Percentiles rank a stretch among this genome's conserved stretches.
These are phyloP conservation scores for Gephyroberyx darwinii DNA, from an alignment of 2,797 vertebrate species.

Conservation along the genomic window DNA sequence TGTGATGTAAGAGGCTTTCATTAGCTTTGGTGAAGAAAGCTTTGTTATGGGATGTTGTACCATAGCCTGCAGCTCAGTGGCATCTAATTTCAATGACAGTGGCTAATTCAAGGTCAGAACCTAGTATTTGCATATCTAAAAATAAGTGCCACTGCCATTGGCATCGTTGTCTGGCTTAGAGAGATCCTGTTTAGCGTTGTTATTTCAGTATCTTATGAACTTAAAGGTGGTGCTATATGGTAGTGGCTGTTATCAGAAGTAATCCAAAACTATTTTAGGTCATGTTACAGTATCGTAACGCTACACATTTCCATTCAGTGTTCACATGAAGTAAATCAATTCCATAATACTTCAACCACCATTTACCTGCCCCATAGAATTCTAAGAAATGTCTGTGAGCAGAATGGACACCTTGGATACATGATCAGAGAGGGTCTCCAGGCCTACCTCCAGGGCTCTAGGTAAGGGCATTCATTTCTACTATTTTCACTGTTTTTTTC, in stretches of 20 bases:
- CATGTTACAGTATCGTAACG: slow-evolving; percentile 34
- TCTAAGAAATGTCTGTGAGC: slow-evolving; percentile 88
- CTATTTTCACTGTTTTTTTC: slow-evolving; percentile 41
- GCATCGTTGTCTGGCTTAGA: slow-evolving; percentile 45
- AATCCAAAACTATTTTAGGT: slow-evolving; percentile 54
- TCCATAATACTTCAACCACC: slow-evolving; percentile 52
- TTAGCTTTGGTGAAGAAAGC: slow-evolving; percentile 59
- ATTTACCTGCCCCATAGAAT: slow-evolving; percentile 78
- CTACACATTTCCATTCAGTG: slow-evolving; percentile 12
- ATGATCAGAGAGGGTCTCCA: slow-evolving; percentile 88
- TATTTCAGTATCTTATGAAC: slow-evolving; percentile 55
- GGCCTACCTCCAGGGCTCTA: slow-evolving; percentile 85
- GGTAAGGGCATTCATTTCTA: slow-evolving; percentile 79
- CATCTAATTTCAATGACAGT: slow-evolving; percentile 70
- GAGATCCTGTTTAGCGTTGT: slow-evolving; percentile 42
- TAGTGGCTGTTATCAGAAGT: slow-evolving; percentile 45
- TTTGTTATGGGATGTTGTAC: slow-evolving; percentile 67
- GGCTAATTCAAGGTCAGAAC: slow-evolving; percentile 74
- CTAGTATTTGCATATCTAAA: slow-evolving; percentile 76
- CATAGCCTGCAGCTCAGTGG: slow-evolving; percentile 66
- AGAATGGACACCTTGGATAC: slow-evolving; percentile 91
- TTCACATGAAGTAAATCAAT: slow-evolving; percentile 51
- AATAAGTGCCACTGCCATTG: slow-evolving; percentile 62
- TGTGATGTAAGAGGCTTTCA: slow-evolving; percentile 85
- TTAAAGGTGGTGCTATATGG: slow-evolving; percentile 47